Percentiles rank a stretch among this genome's conserved stretches.
Conservation (phyloP, 2,797 vertebrate genomes). For the Falco novaeseelandiae region DNA sequence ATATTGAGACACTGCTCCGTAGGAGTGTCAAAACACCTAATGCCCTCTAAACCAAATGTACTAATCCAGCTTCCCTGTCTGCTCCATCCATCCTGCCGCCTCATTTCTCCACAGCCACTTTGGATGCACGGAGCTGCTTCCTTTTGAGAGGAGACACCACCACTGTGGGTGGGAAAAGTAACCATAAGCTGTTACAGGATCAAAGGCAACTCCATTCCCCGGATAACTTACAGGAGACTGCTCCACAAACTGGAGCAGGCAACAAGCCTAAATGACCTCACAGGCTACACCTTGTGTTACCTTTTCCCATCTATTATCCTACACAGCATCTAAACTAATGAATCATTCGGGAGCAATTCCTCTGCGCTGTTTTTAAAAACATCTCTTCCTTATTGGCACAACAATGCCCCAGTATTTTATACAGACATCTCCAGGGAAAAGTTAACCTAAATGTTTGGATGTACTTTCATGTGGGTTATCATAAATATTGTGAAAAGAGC, state of each 20-base stretch:
- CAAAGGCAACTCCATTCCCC: not conserved
- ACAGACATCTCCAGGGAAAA: not conserved
- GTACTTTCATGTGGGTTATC: slow-evolving; percentile 23
- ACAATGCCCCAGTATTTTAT: not conserved
- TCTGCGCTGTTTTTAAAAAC: not conserved
- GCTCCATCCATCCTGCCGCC: not conserved
- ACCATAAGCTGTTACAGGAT: not conserved
- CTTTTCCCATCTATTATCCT: not conserved
- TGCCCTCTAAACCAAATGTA: not conserved
- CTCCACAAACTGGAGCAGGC: not conserved
- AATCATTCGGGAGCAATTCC: not conserved
- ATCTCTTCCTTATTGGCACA: not conserved
- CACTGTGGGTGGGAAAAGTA: not conserved
- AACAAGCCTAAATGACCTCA: not conserved
- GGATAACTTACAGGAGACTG: not conserved
- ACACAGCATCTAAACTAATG: not conserved
- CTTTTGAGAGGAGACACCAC: not conserved
- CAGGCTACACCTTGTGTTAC: not conserved
- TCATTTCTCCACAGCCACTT: not conserved
- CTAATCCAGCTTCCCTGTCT: not conserved
- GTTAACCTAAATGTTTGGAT: not conserved
- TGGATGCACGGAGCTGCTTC: not conserved
- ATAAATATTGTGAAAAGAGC: not conserved
- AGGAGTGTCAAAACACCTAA: not conserved
- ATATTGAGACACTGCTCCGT: not conserved